Percentiles rank a stretch among this genome's conserved stretches.
These are phyloP conservation scores for Syrista parreyssii DNA, from an alignment of 2,888 invertebrate species.

Conservation along the genomic window DNA sequence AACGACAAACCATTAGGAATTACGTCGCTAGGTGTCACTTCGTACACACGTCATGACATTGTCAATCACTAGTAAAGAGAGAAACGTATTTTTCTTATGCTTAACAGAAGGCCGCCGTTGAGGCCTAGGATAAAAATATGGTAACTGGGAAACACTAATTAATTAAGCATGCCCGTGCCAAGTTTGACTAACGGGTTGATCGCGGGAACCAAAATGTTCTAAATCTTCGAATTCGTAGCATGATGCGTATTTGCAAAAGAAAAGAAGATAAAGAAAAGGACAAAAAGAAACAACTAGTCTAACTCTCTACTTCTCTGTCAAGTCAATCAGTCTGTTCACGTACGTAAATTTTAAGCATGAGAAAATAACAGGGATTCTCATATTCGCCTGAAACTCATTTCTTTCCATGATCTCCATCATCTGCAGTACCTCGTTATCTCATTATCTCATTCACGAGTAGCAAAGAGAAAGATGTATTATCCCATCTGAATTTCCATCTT, in stretches of 20 bases:
- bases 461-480: neutral
- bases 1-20: neutral
- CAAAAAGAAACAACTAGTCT: neutral
- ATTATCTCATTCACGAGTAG: neutral
- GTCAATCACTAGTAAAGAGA: conserved; percentile 58
- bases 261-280: neutral
- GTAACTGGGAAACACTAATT: conserved; percentile 72
- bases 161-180: conserved; percentile 47
- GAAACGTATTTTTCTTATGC: conserved; percentile 68
- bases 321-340: neutral
- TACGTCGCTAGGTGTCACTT: conserved; percentile 3
- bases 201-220: conserved; percentile 44
- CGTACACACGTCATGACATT: conserved; percentile 37
- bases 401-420: neutral
- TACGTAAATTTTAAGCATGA: conserved; percentile 49
- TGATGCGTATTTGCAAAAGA: conserved; percentile 17
- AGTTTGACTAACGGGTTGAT: conserved; percentile 34
- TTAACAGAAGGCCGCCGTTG: conserved; percentile 83
- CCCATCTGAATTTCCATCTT: neutral
- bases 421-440: neutral
- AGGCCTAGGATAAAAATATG: conserved; percentile 93
- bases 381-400: conserved; percentile 2
- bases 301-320: neutral
- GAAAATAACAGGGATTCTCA: conserved; percentile 47
- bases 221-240: conserved; percentile 35